phyloP scores from a whole-genome alignment of 2,113 vertebrate genomes.

The Plestiodon gilberti region DNA sequence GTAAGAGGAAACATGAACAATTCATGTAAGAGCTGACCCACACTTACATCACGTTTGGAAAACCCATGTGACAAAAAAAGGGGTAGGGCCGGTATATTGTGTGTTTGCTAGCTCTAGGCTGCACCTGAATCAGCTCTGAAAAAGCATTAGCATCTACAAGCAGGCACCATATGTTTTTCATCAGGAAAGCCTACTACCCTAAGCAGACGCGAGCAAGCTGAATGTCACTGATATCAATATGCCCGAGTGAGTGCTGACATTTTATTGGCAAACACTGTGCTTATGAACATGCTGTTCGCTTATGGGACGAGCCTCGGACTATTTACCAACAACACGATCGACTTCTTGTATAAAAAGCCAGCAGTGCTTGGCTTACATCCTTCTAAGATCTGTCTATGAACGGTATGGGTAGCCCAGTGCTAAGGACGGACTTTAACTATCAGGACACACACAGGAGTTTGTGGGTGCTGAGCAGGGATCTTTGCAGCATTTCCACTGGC shows the following conservation, averaged over 20 bases:
- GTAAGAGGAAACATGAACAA: no score
- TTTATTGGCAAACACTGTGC: slow-evolving; percentile 8
- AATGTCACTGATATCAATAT: slow-evolving; percentile 14
- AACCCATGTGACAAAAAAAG: not conserved
- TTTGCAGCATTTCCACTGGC: not conserved
- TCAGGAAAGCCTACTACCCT: not conserved
- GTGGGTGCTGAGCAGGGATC: not conserved
- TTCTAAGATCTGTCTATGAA: not conserved
- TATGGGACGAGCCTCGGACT: not conserved
- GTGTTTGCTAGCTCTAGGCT: not conserved
- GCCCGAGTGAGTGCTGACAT: slow-evolving; percentile 7
- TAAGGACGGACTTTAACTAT: not conserved
- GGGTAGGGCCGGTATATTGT: no score
- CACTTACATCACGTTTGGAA: not conserved
- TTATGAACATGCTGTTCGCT: not conserved
- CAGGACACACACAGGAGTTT: not conserved
- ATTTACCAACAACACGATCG: not conserved
- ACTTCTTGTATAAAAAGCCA: slow-evolving; percentile 8
- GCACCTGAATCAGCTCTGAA: no score
- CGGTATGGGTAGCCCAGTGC: not conserved
- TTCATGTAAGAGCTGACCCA: not conserved
- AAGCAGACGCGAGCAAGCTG: not conserved
- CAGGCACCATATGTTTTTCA: not conserved
- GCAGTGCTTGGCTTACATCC: not conserved
- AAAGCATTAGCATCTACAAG: not conserved